These are phyloP conservation scores for Gisinianus flammeolus DNA, from an alignment of 2,888 invertebrate genomes.

Conservation along the genomic window DNA sequence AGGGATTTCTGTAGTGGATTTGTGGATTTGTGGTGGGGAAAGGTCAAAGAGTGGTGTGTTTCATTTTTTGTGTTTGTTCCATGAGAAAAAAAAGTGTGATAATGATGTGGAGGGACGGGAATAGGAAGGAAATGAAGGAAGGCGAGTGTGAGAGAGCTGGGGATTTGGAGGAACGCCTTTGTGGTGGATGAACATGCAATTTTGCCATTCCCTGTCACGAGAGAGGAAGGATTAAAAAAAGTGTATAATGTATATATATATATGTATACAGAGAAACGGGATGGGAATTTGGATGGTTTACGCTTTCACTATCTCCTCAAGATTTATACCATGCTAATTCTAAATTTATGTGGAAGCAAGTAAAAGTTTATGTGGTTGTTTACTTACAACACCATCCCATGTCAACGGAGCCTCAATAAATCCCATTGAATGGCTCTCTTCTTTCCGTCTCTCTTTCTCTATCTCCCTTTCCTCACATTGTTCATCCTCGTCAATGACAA, in stretches of 20 bases:
- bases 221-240: not conserved
- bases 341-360: conserved; percentile 3
- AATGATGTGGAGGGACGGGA: not conserved
- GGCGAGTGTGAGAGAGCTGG: not conserved
- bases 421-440: no score
- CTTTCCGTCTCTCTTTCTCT: not conserved
- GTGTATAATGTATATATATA: no score
- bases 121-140: not conserved
- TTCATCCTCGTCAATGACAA: not conserved
- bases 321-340: conserved; percentile 1
- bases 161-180: no score
- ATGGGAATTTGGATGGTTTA: not conserved
- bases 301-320: not conserved
- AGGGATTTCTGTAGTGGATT: no score
- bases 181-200: not conserved
- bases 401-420: not conserved
- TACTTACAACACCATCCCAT: not conserved
- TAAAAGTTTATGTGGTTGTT: not conserved
- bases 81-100: not conserved
- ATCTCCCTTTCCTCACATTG: not conserved
- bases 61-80: not conserved
- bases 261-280: no score
- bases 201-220: not conserved
- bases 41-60: not conserved
- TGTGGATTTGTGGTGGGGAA: not conserved